These are phyloP conservation scores for Hozukius guyotensis DNA, from an alignment of 2,797 vertebrate genomes.

Conservation along the genomic window DNA sequence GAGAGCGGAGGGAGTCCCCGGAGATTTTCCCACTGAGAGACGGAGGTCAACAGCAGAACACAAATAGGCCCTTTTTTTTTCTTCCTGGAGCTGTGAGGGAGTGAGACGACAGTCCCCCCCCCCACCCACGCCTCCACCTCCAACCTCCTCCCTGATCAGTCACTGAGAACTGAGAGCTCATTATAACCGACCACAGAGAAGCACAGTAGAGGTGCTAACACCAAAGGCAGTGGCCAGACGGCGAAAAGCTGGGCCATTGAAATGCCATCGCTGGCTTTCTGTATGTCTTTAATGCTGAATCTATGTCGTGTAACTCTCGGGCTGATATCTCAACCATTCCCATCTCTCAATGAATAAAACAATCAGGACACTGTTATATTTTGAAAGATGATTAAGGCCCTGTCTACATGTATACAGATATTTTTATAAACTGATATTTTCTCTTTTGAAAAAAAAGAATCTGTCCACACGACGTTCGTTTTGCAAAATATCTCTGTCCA, in stretches of 20 bases:
- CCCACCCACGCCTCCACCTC: not conserved
- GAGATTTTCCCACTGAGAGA: slow-evolving; percentile 63
- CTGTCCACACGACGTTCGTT: too few species aligned
- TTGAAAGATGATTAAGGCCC: slow-evolving; percentile 7
- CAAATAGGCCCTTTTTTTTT: slow-evolving; percentile 48
- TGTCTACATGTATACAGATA: too few species aligned
- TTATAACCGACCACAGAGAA: slow-evolving; percentile 33
- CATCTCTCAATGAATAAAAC: slow-evolving; percentile 7
- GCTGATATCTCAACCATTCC: not conserved
- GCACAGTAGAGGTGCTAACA: slow-evolving; percentile 10
- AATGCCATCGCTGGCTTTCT: slow-evolving; percentile 9
- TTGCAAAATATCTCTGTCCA: too few species aligned
- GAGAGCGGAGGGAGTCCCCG: slow-evolving; percentile 46
- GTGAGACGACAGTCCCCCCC: slow-evolving; percentile 18
- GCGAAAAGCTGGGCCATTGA: not conserved
- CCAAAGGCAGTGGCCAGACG: not conserved
- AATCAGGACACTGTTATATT: not conserved
- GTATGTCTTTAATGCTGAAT: not conserved
- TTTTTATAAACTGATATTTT: too few species aligned
- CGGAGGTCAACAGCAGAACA: slow-evolving; percentile 62
- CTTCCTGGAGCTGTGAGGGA: slow-evolving; percentile 27
- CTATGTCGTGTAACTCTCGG: not conserved
- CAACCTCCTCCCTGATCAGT: slow-evolving; percentile 28
- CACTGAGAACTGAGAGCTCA: slow-evolving; percentile 43
- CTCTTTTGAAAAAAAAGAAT: too few species aligned